Base-by-base conservation (phyloP, 2,888 invertebrate species). In the Erannis defoliaria region DNA sequence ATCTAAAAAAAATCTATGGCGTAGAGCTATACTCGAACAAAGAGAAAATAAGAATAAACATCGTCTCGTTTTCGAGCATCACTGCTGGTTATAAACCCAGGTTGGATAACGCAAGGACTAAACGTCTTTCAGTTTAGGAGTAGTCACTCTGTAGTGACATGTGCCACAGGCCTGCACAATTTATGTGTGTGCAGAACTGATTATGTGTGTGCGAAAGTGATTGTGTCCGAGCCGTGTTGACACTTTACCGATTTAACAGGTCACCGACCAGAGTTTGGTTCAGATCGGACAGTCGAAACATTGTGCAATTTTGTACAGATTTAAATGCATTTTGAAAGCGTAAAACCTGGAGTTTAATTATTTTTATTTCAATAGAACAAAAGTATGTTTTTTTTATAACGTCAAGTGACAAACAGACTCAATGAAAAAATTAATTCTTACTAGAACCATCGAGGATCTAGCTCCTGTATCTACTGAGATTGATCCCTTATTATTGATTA, bases 131-230 rank as follows among this genome's bases (percentile, higher is more conserved):
- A 16, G 2, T 23, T 43, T 26, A 31, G n/a, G 8, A 35, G 50
- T 50, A 14, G 19, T 1, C 40, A 5, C 26, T 31, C 51, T 51
- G n/a, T 19, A 29, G 2, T 4, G 12, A 6, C 29, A 29, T 40
- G 18, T 51, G 51, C 18, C 80, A 86, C 85, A 85, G 64, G 69
- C 72, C 64, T 62, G 75, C 76, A 78, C 81, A 81, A 82, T 85
- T 80, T 82, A 82, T 84, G 72, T 83, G 79, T 84, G 75, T 80
- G 73, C 73, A 61, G 50, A 51, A 55, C 54, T 58, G 58, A 64
- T 61, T 55, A 61, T 61, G 49, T 64, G 58, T 55, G 56, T 61
- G 60, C 51, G 40, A 37, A 53, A 50, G 57, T 57, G 60, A 64
- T 79, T 78, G 73, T 76, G 74, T 74, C 75, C 70, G 70, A 69